phyloP scores from a whole-genome alignment of 1,140 invertebrate genomes.

The Drosophila pallidifrons region DNA sequence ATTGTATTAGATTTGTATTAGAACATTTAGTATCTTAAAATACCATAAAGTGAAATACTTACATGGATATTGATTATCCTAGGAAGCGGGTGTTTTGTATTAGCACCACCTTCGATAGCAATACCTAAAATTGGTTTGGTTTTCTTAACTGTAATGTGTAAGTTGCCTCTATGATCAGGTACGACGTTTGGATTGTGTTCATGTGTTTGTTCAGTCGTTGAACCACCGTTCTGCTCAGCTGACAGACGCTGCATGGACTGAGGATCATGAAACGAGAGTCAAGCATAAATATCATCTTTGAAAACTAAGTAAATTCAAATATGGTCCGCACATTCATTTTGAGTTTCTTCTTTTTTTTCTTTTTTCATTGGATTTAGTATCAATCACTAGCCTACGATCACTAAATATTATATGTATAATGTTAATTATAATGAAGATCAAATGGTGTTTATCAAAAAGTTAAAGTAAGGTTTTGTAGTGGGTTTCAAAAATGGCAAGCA shows the following conservation, averaged over 20 bases:
- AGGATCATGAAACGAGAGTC: constrained; percentile 86
- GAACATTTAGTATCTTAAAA: background rate
- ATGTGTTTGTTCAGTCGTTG: constrained; percentile 87
- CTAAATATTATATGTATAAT: constrained; percentile 13
- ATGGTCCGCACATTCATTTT: background rate
- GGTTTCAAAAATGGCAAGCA: constrained; percentile 56
- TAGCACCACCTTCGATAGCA: constrained; percentile 97
- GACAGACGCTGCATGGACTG: constrained; percentile 90
- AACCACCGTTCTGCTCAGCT: constrained; percentile 86
- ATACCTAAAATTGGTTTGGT: constrained; percentile 97
- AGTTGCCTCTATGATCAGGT: constrained; percentile 93
- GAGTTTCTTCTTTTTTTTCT: no score
- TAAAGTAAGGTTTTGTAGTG: constrained; percentile 50
- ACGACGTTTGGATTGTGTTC: constrained; percentile 89
- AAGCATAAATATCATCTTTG: constrained; percentile 6
- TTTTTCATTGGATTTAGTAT: background rate
- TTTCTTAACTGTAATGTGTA: constrained; percentile 94
- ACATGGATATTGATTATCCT: constrained; percentile 98
- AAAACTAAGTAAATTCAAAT: background rate
- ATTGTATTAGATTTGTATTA: constrained; percentile 52
- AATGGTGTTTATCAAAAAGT: constrained; percentile 63
- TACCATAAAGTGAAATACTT: constrained; percentile 64
- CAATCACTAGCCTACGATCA: constrained; percentile 36
- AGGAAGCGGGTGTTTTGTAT: constrained; percentile 96
- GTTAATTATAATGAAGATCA: constrained; percentile 40